Evolutionary conservation across 2,888 invertebrate genomes (phyloP), one percentile per base, ranked within the genome.

Genomic region (Acleris holmiana): DNA sequence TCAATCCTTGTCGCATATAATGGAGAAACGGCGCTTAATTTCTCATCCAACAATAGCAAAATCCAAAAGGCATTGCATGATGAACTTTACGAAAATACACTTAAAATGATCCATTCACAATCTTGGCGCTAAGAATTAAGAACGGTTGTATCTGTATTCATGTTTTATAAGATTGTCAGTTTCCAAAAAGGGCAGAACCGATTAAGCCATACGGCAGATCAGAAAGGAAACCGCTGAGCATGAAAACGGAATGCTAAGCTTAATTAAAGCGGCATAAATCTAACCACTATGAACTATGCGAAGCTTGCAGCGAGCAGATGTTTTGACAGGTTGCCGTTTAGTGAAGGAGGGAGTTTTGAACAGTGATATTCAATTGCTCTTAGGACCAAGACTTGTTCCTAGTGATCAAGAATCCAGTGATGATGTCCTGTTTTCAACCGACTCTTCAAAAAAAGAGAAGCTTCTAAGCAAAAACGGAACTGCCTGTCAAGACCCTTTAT

Each of bases 171-270:
- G 49, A 17, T 50, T 49, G 40, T 41, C 18, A 10, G 44, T 63
- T 58, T 54, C 59, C 44, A 54, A 68, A 63, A 64, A 67, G 50
- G 68, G 58, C 50, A 58, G 53, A 46, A 66, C 49, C 62, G 61
- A 68, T 68, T 68, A 68, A 58, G 57, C 19, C 18, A 21, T 18
- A 46, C 62, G 53, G 40, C 48, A n/a, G 50, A 67, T 51, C 53
- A 46, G 63, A 66, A 63, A 55, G 55, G 57, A 56, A 67, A 67
- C 41, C 23, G 40, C 21, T 59, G 64, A 61, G 61, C 48, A 59
- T 67, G 63, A 65, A 61, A 64, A 60, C 62, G 62, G 58, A 61
- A 68, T 67, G 68, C 58, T 67, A 68, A 55, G 58, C 35, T 60
- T 68, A 66, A 68, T 66, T 66, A 66, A 68, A 44, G 17, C 29